These are phyloP conservation scores for Luperina testacea DNA, from an alignment of 2,888 invertebrate genomes.

Conservation along the genomic window DNA sequence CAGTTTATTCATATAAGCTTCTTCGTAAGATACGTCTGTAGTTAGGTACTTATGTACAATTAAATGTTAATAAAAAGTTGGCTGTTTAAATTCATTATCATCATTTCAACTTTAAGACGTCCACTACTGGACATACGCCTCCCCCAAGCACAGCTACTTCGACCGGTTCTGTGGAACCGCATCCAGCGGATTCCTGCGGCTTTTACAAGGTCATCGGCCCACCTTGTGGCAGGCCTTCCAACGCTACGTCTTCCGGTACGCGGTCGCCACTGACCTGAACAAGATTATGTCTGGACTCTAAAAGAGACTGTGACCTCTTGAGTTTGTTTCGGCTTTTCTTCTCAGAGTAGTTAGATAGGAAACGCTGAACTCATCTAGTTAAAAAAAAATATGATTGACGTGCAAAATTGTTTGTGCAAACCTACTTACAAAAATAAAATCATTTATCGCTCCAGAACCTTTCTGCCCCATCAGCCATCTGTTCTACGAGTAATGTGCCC, in stretches of 20 bases:
- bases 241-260: not conserved
- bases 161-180: not conserved
- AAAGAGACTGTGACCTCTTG: too few species aligned
- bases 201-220: not conserved
- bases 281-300: too few species aligned
- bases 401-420: too few species aligned
- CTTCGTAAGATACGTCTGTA: slow-evolving; percentile 74
- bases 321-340: too few species aligned
- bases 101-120: not conserved
- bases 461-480: not conserved
- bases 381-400: too few species aligned
- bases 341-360: too few species aligned
- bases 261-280: not conserved
- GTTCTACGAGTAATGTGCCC: not conserved
- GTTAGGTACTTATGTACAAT: slow-evolving; percentile 83
- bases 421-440: too few species aligned
- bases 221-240: not conserved
- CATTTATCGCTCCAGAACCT: not conserved
- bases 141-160: not conserved
- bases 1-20: slow-evolving; percentile 79
- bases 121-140: not conserved
- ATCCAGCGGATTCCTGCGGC: not conserved
- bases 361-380: too few species aligned
- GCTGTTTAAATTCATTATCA: slow-evolving; percentile 50
- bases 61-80: slow-evolving; percentile 81